Base-by-base conservation (phyloP, 2,113 vertebrate species). In the Protobothrops flavoviridis region DNA sequence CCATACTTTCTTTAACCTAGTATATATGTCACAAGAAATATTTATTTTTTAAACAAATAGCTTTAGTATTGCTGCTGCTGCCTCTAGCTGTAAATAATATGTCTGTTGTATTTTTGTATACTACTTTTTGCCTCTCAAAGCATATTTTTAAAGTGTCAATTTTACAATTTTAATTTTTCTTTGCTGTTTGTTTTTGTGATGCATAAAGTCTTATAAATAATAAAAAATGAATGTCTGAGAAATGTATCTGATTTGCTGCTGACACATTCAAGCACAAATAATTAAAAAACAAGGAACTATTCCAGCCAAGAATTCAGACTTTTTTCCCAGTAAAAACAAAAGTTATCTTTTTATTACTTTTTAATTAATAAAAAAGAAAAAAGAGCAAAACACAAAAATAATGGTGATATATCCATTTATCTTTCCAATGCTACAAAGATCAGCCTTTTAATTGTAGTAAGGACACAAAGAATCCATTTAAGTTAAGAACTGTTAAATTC, bases 31-130 rank as follows among this genome's bases (percentile, higher is more conserved):
- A 95, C 43, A 86, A 96, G 94, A 94, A 96, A 95, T 97, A 96
- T 97, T 97, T 97, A 95, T 97, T 97, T 97, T 97, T 95, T 53
- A 50, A 93, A 96, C 93, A 93, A 96, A 39, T 94, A 92, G 95
- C 91, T 93, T 90, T 93, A 97, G 52, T 91, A 74, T 95, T 95
- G 95, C 94, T 96, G 93, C 95, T 95, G 96, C 94, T 95, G 96
- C 94, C 92, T 96, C 95, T 95, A 95, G 94, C 92, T 98, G 96
- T 98, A 97, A 96, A 97, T 96, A 97, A 64, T 96, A 94, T 92
- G 94, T 96, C 94, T 95, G 96, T 96, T 97, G 97, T 97, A 96
- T 98, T 98, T 93, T 98, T 97, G 95, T 96, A 97, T 93, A 96
- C 48, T 93, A 92, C 96, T 97, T 97, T 96, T 96, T 96, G 96